Conservation (phyloP, 2,113 vertebrate genomes). For the Ciconia stormi region DNA sequence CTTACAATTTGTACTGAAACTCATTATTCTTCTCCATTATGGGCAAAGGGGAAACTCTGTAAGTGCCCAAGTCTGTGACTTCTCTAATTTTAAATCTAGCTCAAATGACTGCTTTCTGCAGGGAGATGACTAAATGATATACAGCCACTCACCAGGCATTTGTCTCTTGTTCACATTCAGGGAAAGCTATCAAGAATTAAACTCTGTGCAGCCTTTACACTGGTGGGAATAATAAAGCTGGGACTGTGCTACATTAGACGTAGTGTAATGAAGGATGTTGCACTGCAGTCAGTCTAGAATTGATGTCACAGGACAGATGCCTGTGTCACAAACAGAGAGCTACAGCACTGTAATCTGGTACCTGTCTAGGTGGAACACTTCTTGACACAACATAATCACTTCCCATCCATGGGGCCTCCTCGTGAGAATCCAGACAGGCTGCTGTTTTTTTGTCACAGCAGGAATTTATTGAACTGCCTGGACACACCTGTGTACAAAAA, state of each 20-base stretch:
- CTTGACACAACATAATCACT: neutral
- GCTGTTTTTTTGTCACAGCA: neutral
- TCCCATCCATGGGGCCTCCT: neutral
- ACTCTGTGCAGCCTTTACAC: constrained; percentile 6
- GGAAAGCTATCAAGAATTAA: constrained; percentile 38
- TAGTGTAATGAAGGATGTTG: constrained; percentile 11
- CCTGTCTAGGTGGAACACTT: neutral
- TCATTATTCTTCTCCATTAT: constrained; percentile 44
- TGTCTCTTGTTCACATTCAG: constrained; percentile 23
- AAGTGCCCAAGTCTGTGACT: constrained; percentile 41
- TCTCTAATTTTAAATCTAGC: constrained; percentile 55
- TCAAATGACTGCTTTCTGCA: constrained; percentile 14
- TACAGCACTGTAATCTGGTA: neutral
- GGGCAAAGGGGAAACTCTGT: constrained; percentile 32
- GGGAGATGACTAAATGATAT: constrained; percentile 52
- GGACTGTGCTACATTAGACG: neutral
- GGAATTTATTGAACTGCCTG: neutral
- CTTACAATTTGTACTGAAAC: constrained; percentile 45
- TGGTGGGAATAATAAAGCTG: constrained; percentile 38
- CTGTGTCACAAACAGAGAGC: constrained; percentile 20
- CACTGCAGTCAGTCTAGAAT: neutral
- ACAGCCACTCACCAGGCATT: neutral
- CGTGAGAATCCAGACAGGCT: neutral
- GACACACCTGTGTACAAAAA: neutral
- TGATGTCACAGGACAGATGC: constrained; percentile 12